Evolutionary conservation across 2,113 vertebrate genomes (phyloP).

Genomic region (Rhinogobius similis): DNA sequence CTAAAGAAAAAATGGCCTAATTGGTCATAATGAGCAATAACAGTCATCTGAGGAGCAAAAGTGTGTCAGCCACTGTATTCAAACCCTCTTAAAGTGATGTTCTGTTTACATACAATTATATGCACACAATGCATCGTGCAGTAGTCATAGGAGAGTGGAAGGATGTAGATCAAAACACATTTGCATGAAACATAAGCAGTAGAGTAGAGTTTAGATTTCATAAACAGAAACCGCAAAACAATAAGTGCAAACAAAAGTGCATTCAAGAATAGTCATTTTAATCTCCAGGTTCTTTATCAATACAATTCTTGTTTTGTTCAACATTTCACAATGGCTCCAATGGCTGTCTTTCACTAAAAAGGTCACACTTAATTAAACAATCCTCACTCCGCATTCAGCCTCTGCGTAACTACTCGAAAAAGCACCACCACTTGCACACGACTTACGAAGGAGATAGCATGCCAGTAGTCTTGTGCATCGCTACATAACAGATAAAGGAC

Average conservation of each 20-base stretch:
- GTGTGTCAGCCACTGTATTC: slow-evolving; percentile 4
- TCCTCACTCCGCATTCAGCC: not conserved
- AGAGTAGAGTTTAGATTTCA: slow-evolving; percentile 37
- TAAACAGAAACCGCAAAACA: slow-evolving; percentile 31
- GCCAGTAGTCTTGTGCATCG: not conserved
- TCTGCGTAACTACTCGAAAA: not conserved
- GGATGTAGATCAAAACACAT: not conserved
- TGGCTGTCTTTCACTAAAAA: slow-evolving; percentile 11
- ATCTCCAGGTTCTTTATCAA: slow-evolving; percentile 9
- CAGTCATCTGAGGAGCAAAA: not conserved
- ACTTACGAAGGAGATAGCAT: not conserved
- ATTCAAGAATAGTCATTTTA: slow-evolving; percentile 38
- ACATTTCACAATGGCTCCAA: slow-evolving; percentile 31
- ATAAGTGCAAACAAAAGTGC: slow-evolving; percentile 22
- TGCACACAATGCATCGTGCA: not conserved
- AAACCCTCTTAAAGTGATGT: not conserved
- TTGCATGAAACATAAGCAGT: not conserved
- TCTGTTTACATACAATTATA: not conserved
- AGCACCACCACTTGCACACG: not conserved
- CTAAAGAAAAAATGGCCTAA: slow-evolving; percentile 31
- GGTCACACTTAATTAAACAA: slow-evolving; percentile 16
- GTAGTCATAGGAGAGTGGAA: too few species aligned
- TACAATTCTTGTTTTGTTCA: not conserved
- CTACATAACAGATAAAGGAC: not conserved
- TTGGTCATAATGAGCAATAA: slow-evolving; percentile 26